Evolutionary conservation across 2,797 vertebrate genomes (phyloP), one percentile per base, ranked within the genome.

Genomic region (Dipus sagitta): DNA sequence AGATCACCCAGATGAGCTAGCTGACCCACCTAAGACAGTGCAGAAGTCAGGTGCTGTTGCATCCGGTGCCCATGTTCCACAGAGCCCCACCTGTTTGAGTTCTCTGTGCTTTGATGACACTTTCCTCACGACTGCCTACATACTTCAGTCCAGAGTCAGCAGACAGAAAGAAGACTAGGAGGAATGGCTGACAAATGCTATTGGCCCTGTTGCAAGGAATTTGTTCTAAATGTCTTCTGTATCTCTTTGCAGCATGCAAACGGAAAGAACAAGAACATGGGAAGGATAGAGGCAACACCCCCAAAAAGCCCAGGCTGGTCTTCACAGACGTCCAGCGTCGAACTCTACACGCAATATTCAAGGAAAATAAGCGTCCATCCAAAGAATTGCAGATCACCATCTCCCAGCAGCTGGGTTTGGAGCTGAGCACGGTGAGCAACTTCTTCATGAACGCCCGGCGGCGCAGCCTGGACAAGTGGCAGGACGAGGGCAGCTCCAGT

Each of bases 391-490:
- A 99, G 98, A 98, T 99, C 98, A 99, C 99, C 98, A 99, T 99
- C 96, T 99, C 99, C 96, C 99, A 99, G 98, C 99, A 99, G 98
- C 98, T 99, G 92, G 99, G 99, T 96, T 98, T 99, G 97, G 99
- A 99, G 99, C 98, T 99, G 97, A 98, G 99, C 98, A 99, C 99
- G 26, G 99, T 99, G 98, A 99, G 99, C 99, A 99, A 99, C 98
- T 99, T 99, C 99, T 99, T 99, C 98, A 99, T 99, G 99, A 99
- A 99, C 47, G 99, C 99, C 13, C 98, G 99, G 71, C 99, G 99
- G 97, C 98, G 99, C 97, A 99, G 99, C 98, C 98, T 99, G 95
- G 99, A 99, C 97, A 99, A 99, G 97, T 99, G 99, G 99, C 99
- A 99, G 98, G 99, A 99, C 77, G 99, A 99, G 78, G 99, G 99